phyloP scores from a whole-genome alignment of 2,888 invertebrate species.

The Mactromeris polynyma region DNA sequence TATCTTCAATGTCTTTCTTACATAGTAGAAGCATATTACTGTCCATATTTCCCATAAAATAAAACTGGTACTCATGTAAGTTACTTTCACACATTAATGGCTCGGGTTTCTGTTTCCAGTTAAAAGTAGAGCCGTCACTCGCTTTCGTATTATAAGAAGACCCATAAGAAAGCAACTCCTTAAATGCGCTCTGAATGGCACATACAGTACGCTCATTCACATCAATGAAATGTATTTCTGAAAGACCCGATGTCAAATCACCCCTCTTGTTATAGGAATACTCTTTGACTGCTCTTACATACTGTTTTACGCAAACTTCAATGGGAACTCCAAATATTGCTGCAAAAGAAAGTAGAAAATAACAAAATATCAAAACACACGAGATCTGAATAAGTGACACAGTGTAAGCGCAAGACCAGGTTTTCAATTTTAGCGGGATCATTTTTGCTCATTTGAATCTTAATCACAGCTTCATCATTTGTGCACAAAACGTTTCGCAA shows the following conservation, averaged over 20 bases:
- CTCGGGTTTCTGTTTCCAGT: not conserved
- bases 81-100: not conserved
- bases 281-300: not conserved
- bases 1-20: not conserved
- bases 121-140: not conserved
- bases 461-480: no score
- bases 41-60: not conserved
- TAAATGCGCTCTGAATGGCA: not conserved
- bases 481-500: no score
- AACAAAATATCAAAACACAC: no score
- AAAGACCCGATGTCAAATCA: not conserved
- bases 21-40: not conserved
- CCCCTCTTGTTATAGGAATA: not conserved
- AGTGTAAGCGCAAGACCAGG: no score
- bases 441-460: no score
- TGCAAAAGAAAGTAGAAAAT: not conserved
- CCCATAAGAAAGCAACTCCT: not conserved
- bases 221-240: slow-evolving; percentile 3
- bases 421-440: no score
- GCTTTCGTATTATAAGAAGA: not conserved
- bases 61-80: not conserved
- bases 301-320: not conserved
- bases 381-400: no score
- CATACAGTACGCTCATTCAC: not conserved
- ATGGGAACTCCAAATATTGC: slow-evolving; percentile 17